Percentiles rank a stretch among this genome's conserved stretches.
These are phyloP conservation scores for Pteromalus puparum DNA, from an alignment of 1,140 invertebrate species.

Conservation along the genomic window DNA sequence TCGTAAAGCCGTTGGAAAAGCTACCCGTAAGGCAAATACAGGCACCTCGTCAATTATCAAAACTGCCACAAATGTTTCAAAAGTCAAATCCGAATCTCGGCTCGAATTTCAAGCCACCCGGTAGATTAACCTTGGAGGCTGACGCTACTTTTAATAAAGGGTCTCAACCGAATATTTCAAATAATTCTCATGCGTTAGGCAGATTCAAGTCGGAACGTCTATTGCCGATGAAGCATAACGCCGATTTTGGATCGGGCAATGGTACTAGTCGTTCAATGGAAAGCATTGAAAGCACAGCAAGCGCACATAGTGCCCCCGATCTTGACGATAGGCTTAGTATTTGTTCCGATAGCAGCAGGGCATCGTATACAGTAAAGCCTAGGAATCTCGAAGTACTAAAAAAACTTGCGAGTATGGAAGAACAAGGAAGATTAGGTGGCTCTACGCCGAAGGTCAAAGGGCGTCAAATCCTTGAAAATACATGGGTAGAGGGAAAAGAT, in stretches of 20 bases:
- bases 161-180: slow-evolving; percentile 63
- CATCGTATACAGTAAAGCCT: slow-evolving; percentile 63
- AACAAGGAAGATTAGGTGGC: slow-evolving; percentile 54
- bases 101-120: slow-evolving; percentile 52
- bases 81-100: slow-evolving; percentile 73
- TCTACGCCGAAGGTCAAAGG: slow-evolving; percentile 58
- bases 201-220: slow-evolving; percentile 66
- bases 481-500: slow-evolving; percentile 61
- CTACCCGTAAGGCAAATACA: slow-evolving; percentile 51
- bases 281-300: slow-evolving; percentile 71
- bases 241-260: slow-evolving; percentile 54
- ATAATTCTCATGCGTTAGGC: slow-evolving; percentile 56
- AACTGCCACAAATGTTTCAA: slow-evolving; percentile 68
- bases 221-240: slow-evolving; percentile 54
- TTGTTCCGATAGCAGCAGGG: slow-evolving; percentile 69
- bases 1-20: slow-evolving; percentile 54
- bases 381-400: slow-evolving; percentile 65
- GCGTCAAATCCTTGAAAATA: slow-evolving; percentile 61
- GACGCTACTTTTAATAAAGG: slow-evolving; percentile 63
- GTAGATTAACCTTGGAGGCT: slow-evolving; percentile 47
- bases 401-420: slow-evolving; percentile 64
- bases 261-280: slow-evolving; percentile 68
- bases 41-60: slow-evolving; percentile 62
- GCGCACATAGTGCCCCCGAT: slow-evolving; percentile 70
- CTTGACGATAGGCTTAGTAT: slow-evolving; percentile 65